These are phyloP conservation scores for Gryllus bimaculatus DNA, from an alignment of 1,140 invertebrate species.

Conservation along the genomic window DNA sequence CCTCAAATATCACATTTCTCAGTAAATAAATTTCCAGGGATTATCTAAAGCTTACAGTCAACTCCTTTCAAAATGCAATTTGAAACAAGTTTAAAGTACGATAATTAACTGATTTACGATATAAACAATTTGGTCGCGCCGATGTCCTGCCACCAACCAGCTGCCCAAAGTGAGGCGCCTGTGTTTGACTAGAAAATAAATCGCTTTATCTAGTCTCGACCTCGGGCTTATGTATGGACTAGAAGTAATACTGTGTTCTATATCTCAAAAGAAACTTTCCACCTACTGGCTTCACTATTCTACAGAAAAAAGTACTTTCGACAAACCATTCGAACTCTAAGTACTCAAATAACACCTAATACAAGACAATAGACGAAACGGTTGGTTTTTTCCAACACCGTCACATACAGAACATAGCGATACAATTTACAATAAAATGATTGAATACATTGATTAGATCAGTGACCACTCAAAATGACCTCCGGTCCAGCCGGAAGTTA, in stretches of 20 bases:
- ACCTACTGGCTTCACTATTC: background rate
- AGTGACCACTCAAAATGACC: background rate
- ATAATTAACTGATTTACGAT: too few species aligned
- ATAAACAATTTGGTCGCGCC: too few species aligned
- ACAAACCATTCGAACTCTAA: background rate
- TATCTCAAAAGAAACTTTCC: background rate
- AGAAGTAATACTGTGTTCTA: conserved; percentile 1
- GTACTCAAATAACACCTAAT: background rate
- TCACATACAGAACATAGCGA: background rate
- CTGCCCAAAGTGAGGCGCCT: background rate
- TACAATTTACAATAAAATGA: background rate
- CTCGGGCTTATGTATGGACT: background rate
- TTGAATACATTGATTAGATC: background rate
- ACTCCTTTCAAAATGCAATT: too few species aligned
- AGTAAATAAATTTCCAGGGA: too few species aligned
- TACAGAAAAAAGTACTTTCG: background rate
- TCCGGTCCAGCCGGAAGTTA: background rate
- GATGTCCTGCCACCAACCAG: background rate
- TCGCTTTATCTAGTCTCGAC: background rate
- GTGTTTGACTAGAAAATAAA: background rate
- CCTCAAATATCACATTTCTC: too few species aligned
- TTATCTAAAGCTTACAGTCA: too few species aligned
- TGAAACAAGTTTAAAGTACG: too few species aligned
- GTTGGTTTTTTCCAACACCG: background rate
- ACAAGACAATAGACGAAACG: background rate